Base-by-base conservation (phyloP, 2,797 vertebrate species). In the Cyprinodon diabolis region DNA sequence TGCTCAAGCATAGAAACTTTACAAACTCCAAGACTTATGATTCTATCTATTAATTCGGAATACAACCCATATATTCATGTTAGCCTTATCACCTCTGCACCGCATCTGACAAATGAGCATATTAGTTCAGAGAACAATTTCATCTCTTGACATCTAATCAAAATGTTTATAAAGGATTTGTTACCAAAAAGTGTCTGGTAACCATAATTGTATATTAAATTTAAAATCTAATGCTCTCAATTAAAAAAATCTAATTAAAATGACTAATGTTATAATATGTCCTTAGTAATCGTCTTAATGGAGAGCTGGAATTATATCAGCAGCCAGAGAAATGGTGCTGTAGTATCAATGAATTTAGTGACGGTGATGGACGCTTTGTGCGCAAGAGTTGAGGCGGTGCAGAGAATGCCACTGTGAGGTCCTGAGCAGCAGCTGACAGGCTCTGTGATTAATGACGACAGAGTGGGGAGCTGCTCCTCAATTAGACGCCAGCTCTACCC, bases 381-480 rank as follows among this genome's bases (percentile, higher is more conserved):
- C 82, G 84, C 88, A 86, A 82, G 85, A 74, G 82, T 45, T 66
- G 87, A 80, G 86, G 82, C 70, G 71, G 80, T 84, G 85, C 85
- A 81, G 82, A 88, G 88, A 75, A 55, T 56, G 91, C 88, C 91
- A 92, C 93, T 91, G 93, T 91, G 93, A 90, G 92, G 91, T 94
- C 92, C 89, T 72, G 90, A 93, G 92, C 91, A 91, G 92, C 81
- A 78, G 92, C 89, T 93, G 93, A 95, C 94, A 95, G 93, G 84
- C 89, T 86, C 21, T 52, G 93, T 95, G 95, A 96, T 95, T 95
- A 95, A 95, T 95, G 94, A 95, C 89, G 95, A 94, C 94, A 95
- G 94, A 89, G 91, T 94, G 94, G 90, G 92, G 93, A 94, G 93
- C 92, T 87, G 92, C 91, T 94, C 94, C 93, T 95, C 94, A 95